phyloP scores from a whole-genome alignment of 2,113 vertebrate genomes.

The Rhea pennata region DNA sequence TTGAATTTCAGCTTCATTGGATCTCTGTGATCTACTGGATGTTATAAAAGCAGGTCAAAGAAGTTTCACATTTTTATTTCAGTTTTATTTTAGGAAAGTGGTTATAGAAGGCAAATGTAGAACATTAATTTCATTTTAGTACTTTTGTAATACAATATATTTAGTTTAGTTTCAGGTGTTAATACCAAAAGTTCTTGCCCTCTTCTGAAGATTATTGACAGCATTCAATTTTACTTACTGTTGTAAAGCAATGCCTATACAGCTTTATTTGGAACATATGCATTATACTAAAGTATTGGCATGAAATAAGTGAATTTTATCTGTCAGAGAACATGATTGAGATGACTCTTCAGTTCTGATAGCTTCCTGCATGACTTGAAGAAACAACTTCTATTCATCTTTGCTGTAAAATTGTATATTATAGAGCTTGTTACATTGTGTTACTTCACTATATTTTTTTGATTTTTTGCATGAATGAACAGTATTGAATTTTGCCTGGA shows the following conservation, averaged over 20 bases:
- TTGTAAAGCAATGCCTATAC: background rate
- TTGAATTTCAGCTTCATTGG: background rate
- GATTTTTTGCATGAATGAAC: background rate
- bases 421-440: background rate
- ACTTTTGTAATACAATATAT: background rate
- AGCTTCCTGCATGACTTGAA: background rate
- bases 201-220: background rate
- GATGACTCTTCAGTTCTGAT: background rate
- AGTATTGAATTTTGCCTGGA: background rate
- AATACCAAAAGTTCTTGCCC: background rate
- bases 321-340: background rate
- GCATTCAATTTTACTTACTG: background rate
- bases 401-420: background rate
- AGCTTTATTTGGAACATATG: background rate
- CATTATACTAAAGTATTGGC: background rate
- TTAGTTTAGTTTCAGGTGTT: background rate
- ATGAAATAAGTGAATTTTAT: background rate
- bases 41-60: background rate
- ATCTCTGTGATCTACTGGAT: background rate
- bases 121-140: background rate
- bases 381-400: background rate
- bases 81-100: background rate
- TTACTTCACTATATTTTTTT: background rate
- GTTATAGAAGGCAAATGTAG: background rate
- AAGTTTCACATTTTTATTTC: background rate